Evolutionary conservation across 2,113 vertebrate species (phyloP).

Genomic region (Hipposideros armiger): DNA sequence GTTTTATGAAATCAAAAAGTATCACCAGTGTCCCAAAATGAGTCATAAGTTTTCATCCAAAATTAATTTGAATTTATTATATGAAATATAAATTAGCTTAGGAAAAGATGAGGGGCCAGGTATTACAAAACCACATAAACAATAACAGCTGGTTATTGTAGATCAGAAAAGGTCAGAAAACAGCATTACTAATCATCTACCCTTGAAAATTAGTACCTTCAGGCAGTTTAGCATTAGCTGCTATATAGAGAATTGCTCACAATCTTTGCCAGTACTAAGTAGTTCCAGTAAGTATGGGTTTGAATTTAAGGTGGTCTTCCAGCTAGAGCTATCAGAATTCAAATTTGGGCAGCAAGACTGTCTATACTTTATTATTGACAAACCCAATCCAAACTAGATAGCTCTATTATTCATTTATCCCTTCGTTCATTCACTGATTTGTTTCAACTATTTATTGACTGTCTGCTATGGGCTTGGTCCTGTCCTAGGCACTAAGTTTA

Average conservation of each 20-base stretch:
- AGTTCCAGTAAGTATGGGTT: conserved; percentile 62
- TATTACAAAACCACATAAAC: conserved; percentile 64
- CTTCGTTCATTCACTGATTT: conserved; percentile 28
- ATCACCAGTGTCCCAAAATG: conserved; percentile 37
- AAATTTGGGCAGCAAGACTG: conserved; percentile 2
- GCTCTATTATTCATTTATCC: not conserved
- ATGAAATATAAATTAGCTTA: conserved; percentile 50
- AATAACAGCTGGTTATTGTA: conserved; percentile 69
- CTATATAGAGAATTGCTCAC: conserved; percentile 38
- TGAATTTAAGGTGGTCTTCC: conserved; percentile 43
- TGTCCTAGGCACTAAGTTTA: not conserved
- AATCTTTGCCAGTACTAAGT: conserved; percentile 61
- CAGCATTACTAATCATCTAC: conserved; percentile 63
- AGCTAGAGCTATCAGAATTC: conserved; percentile 63
- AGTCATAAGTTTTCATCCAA: conserved; percentile 51
- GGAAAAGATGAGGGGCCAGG: conserved; percentile 5
- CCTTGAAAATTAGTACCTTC: conserved; percentile 72
- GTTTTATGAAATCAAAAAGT: conserved; percentile 33
- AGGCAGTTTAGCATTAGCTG: conserved; percentile 69
- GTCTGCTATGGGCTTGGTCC: not conserved
- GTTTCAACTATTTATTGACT: not conserved
- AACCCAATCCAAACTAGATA: not conserved
- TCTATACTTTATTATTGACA: not conserved
- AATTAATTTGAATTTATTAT: conserved; percentile 67
- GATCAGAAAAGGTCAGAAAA: conserved; percentile 70